Conservation (phyloP, 1,140 invertebrate genomes). For the Pseudomyrmex cubaensis region DNA sequence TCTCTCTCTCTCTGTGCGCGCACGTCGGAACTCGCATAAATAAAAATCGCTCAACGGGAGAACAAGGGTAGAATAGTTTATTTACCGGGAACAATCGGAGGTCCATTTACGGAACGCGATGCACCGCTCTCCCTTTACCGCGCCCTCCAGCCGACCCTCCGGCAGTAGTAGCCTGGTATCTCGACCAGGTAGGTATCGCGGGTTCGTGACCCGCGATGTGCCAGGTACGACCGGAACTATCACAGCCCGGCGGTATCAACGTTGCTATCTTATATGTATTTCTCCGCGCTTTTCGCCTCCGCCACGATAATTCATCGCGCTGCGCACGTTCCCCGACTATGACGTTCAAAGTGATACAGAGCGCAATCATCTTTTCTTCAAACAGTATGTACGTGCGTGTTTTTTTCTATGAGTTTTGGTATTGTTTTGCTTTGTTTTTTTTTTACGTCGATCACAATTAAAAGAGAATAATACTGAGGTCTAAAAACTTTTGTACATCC, state of each 20-base stretch:
- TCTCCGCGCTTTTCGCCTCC: slow-evolving; percentile 44
- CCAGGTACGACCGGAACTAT: slow-evolving; percentile 69
- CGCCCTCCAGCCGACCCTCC: not conserved
- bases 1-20: no score
- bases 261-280: slow-evolving; percentile 63
- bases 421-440: no score
- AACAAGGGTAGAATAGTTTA: slow-evolving; percentile 56
- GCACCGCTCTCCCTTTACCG: not conserved
- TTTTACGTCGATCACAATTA: no score
- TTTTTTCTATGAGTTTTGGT: no score
- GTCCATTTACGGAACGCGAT: slow-evolving; percentile 68
- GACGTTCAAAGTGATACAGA: slow-evolving; percentile 39
- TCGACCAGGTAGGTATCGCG: slow-evolving; percentile 50
- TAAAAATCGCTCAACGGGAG: slow-evolving; percentile 37
- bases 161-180: slow-evolving; percentile 13
- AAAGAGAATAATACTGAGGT: no score
- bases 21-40: slow-evolving; percentile 26
- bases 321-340: slow-evolving; percentile 9
- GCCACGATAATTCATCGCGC: slow-evolving; percentile 52
- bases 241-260: slow-evolving; percentile 58
- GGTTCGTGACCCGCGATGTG: slow-evolving; percentile 71
- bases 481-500: no score
- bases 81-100: slow-evolving; percentile 68
- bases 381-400: no score
- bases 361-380: no score